Percentiles rank a stretch among this genome's conserved stretches.
phyloP scores from a whole-genome alignment of 2,797 vertebrate species.

The Bufotes viridis region DNA sequence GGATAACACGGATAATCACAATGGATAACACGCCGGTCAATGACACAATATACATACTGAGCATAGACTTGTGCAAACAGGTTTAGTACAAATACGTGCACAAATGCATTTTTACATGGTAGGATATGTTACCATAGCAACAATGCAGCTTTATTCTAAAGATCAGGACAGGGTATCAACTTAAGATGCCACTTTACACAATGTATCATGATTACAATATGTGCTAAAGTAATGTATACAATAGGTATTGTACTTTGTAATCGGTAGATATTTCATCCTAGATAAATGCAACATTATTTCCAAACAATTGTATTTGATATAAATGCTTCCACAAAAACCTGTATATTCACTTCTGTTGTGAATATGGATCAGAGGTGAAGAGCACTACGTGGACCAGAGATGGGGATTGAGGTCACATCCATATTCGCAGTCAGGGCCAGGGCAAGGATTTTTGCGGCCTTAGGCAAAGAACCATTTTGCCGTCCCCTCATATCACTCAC shows the following conservation, averaged over 20 bases:
- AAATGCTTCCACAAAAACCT: neutral
- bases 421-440: no score
- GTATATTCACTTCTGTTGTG: neutral
- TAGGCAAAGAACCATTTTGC: no score
- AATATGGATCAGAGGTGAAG: neutral
- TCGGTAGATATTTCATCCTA: neutral
- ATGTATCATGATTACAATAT: neutral
- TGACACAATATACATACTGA: neutral
- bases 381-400: neutral
- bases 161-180: neutral
- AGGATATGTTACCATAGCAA: slow-evolving; percentile 8
- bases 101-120: neutral
- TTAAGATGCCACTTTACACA: neutral
- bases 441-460: no score
- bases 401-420: no score
- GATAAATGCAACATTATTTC: neutral
- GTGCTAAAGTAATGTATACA: neutral
- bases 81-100: neutral
- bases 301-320: neutral
- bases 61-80: neutral
- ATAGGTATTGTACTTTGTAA: neutral
- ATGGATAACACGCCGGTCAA: neutral
- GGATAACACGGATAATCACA: no score
- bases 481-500: no score
- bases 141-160: slow-evolving; percentile 1